Evolutionary conservation across 2,797 vertebrate species (phyloP), one percentile per base, ranked within the genome.

Genomic region (Aplochiton taeniatus): DNA sequence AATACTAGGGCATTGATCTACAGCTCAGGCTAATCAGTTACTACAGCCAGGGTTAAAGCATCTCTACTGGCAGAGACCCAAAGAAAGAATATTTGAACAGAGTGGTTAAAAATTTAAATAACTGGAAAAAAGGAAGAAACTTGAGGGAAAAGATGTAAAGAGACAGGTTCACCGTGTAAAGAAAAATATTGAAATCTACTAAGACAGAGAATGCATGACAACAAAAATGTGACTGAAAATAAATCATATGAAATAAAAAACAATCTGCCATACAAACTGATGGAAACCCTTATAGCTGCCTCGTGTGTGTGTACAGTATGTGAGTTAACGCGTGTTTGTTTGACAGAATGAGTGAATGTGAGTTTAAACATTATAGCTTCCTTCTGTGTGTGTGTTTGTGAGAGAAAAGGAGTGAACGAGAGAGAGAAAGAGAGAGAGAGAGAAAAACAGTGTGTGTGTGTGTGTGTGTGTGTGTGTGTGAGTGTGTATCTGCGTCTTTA

Each of bases 281-380:
- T 77, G 88, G 89, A 92, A 95, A 93, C 83, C 89, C 90, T 91
- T 91, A 89, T 71, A 82, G 82, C 78, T 84, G 83, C 78, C 79
- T 54, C 48, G 64, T 9, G n/a, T 60, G 41, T 52, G 5, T n/a
- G 31, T 47, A 65, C 9, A 47, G 56, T 66, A 8, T n/a, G n/a
- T n/a, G n/a, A n/a, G n/a, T n/a, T n/a, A n/a, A n/a, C 13, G 45
- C 50, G 8, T 20, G 52, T 12, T 17, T 54, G 43, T 47, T 10
- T 42, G 31, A 42, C 19, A 9, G 48, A 31, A 43, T 14, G 10
- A 49, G 20, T 18, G 54, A 16, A n/a, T 58, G 50, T 18, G 47
- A 51, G 10, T 58, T 56, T 11, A 54, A 54, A 31, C 31, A 31
- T 31, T 31, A 31, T 31, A 31, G 31, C 31, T 31, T 31, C 31